phyloP scores from a whole-genome alignment of 2,113 vertebrate genomes.

The Zapornia atra region DNA sequence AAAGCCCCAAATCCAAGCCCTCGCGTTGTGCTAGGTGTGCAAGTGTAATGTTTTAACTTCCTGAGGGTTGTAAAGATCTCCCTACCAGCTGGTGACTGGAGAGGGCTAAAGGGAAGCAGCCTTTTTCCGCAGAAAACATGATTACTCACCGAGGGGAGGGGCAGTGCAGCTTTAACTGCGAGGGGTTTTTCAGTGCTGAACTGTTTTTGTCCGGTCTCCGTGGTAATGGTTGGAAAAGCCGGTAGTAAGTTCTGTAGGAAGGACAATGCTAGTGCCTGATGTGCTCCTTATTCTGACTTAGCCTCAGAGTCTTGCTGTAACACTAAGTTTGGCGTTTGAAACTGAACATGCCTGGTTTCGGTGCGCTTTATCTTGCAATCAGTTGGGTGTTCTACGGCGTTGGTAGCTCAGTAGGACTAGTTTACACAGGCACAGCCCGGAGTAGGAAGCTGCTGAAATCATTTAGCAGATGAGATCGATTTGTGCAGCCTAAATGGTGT shows the following conservation, averaged over 20 bases:
- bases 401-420: neutral
- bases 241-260: neutral
- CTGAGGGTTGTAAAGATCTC: neutral
- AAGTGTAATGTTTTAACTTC: neutral
- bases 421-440: neutral
- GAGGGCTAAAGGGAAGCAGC: neutral
- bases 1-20: neutral
- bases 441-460: neutral
- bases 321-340: neutral
- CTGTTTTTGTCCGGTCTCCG: neutral
- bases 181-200: neutral
- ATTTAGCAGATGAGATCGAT: neutral
- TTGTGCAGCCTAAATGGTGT: neutral
- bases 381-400: neutral
- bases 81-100: neutral
- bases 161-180: neutral
- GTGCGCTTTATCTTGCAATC: neutral
- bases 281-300: accelerated
- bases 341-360: neutral
- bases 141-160: neutral
- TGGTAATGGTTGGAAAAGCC: neutral
- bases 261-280: neutral
- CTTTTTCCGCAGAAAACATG: neutral
- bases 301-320: neutral
- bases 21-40: neutral